These are phyloP conservation scores for Drosophila tanythrix DNA, from an alignment of 2,888 invertebrate species.

Conservation along the genomic window DNA sequence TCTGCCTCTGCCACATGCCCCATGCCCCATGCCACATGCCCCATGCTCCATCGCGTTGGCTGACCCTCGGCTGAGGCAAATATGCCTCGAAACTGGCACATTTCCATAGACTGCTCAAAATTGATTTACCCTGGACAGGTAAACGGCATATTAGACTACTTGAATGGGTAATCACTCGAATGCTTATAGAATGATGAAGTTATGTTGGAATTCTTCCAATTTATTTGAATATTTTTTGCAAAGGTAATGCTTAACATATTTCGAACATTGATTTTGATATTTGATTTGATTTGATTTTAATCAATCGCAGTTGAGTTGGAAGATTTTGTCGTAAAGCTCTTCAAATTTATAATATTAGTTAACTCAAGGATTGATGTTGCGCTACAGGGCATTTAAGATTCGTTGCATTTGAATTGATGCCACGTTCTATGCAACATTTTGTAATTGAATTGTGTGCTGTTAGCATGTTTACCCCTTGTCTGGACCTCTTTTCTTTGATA, in stretches of 20 bases:
- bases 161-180: conserved; percentile 11
- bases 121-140: conserved; percentile 23
- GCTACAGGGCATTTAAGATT: conserved; percentile 24
- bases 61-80: conserved; percentile 25
- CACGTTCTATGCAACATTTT: conserved; percentile 39
- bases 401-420: conserved; percentile 4
- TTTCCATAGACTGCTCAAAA: conserved; percentile 38
- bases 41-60: background rate
- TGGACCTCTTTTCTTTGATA: conserved; percentile 65
- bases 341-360: background rate
- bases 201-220: background rate
- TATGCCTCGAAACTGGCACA: conserved; percentile 54
- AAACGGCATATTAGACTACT: conserved; percentile 3
- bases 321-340: background rate
- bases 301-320: background rate
- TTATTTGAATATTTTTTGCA: background rate
- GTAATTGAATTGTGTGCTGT: conserved; percentile 60
- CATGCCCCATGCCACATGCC: background rate
- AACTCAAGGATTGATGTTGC: background rate
- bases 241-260: background rate
- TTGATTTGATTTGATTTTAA: background rate
- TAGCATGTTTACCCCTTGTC: conserved; percentile 72
- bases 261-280: background rate
- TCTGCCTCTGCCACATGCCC: background rate
- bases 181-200: background rate